Base-by-base conservation (phyloP, 2,888 invertebrate genomes). In the Melieria crassipennis region DNA sequence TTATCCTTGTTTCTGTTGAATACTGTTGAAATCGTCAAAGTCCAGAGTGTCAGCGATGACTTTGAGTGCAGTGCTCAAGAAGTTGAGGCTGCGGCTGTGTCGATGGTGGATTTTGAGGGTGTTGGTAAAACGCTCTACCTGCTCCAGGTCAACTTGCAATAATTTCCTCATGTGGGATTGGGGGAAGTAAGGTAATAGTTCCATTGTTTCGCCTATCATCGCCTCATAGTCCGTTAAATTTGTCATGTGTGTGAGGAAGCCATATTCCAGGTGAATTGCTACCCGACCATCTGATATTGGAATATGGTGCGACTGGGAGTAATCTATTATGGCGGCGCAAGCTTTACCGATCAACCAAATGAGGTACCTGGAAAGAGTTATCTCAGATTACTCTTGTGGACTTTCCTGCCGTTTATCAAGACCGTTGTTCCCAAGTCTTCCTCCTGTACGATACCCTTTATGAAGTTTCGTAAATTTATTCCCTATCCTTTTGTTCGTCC, bases 31-130 rank as follows among this genome's bases (percentile, higher is more conserved):
- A 30, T 30, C 30, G 30, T 30, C 30, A 9, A 67, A 70, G 43
- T 65, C 73, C 5, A 65, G 73, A 11, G 68, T 65, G n/a, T 68
- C 73, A 10, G 70, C 73, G 16, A 56, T 56, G 13, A 7, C 16
- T 13, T 56, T 56, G 7, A 56, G 42, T 2, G 56, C 56, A 56
- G 71, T 63, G 5, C 63, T 66, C n/a, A 63, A 11, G 1, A 52
- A 48, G 13, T 64, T 47, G 10, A 62, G 58, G 42, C 69, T 50
- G 13, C 61, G n/a, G 4, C 62, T 50, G 13, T 65, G n/a, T 2
- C 62, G 58, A n/a, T 69, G 65, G 57, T 72, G 66, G 56, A 69
- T 65, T 10, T 43, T 56, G 52, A 68, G 13, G 5, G 68, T 10
- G 47, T 13, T 47, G 9, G 45, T 7, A 47, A 61, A 45, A 30